These are phyloP conservation scores for Tarsius wallacei DNA, from an alignment of 2,797 vertebrate genomes.

Conservation along the genomic window DNA sequence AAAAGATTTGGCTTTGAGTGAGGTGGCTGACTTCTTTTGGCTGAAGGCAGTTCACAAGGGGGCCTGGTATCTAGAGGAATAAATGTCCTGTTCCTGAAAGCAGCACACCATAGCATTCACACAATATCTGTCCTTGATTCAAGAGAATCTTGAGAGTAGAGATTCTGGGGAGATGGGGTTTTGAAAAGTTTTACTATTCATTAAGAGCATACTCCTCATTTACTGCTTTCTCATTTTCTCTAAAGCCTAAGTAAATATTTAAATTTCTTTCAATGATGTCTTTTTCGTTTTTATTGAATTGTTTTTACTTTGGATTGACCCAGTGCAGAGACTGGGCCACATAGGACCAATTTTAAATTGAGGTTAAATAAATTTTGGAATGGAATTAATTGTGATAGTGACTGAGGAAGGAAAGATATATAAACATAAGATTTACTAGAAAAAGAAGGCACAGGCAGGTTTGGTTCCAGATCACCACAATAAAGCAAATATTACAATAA, in stretches of 20 bases:
- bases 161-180: background rate
- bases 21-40: background rate
- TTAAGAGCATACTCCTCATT: background rate
- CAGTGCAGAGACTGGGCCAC: background rate
- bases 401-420: background rate
- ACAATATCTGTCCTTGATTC: background rate
- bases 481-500: background rate
- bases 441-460: background rate
- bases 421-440: constrained; percentile 35
- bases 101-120: background rate
- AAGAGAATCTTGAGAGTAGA: background rate
- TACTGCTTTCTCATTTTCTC: background rate
- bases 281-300: constrained; percentile 23
- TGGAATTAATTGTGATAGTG: background rate
- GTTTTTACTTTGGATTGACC: background rate
- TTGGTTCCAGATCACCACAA: background rate
- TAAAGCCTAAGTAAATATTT: background rate
- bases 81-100: background rate
- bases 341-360: constrained; percentile 18
- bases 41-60: background rate
- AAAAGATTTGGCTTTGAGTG: background rate
- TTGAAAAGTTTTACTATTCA: background rate
- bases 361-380: constrained; percentile 41
- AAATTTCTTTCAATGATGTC: constrained; percentile 28
- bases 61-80: background rate